Evolutionary conservation across 2,888 invertebrate species (phyloP), one percentile per base, ranked within the genome.

Genomic region (Omphaloscelis lunosa): DNA sequence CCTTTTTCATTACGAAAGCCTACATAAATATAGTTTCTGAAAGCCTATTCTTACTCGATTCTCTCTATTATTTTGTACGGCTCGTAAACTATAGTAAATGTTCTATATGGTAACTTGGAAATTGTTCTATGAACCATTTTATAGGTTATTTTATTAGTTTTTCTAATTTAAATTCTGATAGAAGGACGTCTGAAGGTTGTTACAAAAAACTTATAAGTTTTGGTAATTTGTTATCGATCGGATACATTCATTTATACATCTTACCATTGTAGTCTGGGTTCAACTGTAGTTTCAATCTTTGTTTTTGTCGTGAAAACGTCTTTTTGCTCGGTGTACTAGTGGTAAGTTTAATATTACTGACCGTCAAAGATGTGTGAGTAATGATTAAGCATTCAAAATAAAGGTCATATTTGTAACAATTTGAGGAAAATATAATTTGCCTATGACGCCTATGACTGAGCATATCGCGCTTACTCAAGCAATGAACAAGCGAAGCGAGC

Each of bases 1-100:
- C 9, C 45, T 82, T 76, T 79, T 75, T 75, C 67, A 53, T 86
- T 79, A 65, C 6, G 11, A 80, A 41, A 61, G 48, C 23, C 53
- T 0, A 27, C 61, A 68, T 76, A 72, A 76, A 84, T 76, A 71
- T 11, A 48, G 12, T 53, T 66, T 77, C 61, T 41, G 58, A 51
- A 39, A 11, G 39, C 48, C 41, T 71, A 63, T 48, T 63, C 77
- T 75, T 48, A 45, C 39, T 68, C 20, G 48, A 72, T 66, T 20
- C 29, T 72, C 23, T 53, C 29, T 15, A 34, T 53, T 58, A n/a
- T 58, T 51, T 56, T 59, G 29, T 20, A 56, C 23, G 20, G 17
- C n/a, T 77, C 61, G 45, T 51, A 81, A 59, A 65, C 59, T 66
- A 39, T 68, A 66, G n/a, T 56, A 5, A 27, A 20, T 17, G 15